Percentiles rank a stretch among this genome's conserved stretches.
These are phyloP conservation scores for Colletes latitarsis DNA, from an alignment of 1,140 invertebrate genomes.

Conservation along the genomic window DNA sequence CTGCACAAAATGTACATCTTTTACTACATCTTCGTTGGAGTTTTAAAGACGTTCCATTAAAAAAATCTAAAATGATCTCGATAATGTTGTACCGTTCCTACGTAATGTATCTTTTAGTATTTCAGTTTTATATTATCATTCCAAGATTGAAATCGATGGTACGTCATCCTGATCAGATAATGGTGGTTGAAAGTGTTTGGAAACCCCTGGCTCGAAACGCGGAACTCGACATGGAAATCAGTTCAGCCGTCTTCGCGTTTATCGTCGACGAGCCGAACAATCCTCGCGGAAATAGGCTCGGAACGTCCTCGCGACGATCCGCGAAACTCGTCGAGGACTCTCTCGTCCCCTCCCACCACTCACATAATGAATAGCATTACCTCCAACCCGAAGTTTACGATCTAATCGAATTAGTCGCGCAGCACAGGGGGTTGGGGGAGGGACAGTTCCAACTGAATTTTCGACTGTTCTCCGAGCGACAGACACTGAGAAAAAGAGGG, in stretches of 20 bases:
- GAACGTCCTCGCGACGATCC: not conserved
- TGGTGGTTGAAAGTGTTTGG: too few species aligned
- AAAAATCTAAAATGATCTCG: too few species aligned
- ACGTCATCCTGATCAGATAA: too few species aligned
- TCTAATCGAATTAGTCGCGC: conserved; percentile 31
- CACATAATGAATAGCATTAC: conserved; percentile 26
- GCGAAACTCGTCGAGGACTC: not conserved
- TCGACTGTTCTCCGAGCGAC: conserved; percentile 1
- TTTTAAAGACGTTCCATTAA: too few species aligned
- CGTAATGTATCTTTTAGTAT: too few species aligned
- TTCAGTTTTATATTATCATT: too few species aligned
- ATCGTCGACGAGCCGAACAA: not conserved
- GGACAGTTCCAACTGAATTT: conserved; percentile 44
- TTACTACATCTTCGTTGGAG: too few species aligned
- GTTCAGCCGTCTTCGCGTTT: not conserved
- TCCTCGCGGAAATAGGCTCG: not conserved
- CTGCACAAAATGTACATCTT: too few species aligned
- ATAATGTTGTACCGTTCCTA: too few species aligned
- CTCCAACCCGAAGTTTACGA: conserved; percentile 20
- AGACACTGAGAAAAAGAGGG: not conserved
- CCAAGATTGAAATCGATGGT: too few species aligned
- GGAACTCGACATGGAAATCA: not conserved
- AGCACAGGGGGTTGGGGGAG: not conserved
- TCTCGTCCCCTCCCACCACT: not conserved
- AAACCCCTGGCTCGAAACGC: too few species aligned